Evolutionary conservation across 92 coral and sea anemone species (phyloP), one percentile per base, ranked within the genome.

Genomic region (Nematostella vectensis): DNA sequence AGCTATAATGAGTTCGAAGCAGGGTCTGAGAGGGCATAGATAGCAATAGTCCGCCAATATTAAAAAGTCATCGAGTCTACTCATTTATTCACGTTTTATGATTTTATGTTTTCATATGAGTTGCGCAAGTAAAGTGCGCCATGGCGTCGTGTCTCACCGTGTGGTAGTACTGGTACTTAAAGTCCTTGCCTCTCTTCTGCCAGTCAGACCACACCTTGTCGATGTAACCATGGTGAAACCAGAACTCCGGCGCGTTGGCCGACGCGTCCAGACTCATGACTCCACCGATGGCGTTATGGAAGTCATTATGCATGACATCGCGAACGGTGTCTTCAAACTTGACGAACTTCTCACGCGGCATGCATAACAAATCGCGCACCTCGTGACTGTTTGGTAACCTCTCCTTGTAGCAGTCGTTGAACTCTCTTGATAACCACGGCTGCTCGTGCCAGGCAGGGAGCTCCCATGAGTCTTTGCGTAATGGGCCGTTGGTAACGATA

Each of bases 121-220:
- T n/a, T n/a, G n/a, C n/a, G n/a, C n/a, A n/a, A n/a, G n/a, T n/a
- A n/a, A n/a, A n/a, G n/a, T n/a, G n/a, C n/a, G n/a, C n/a, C n/a
- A n/a, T n/a, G n/a, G n/a, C n/a, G n/a, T n/a, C n/a, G n/a, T n/a
- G n/a, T n/a, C n/a, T 30, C 18, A 79, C 72, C 1, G 48, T 42
- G 30, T 55, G 38, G 47, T 54, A 84, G 50, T 55, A 65, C 24
- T 54, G 58, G 58, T 63, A 68, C 47, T 79, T 79, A 59, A 53
- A 79, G 65, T 55, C 29, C 1, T 59, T 29, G 1, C 98, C 86
- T 20, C 69, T 80, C 11, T 62, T 76, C 67, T 91, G 98, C 98
- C 98, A 91, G 69, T 91, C 80, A 20, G 81, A 79, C 98, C 98
- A 91, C 29, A 91, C 55, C 59, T 91, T 91, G 70, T 91, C 98